phyloP scores from a whole-genome alignment of 2,113 vertebrate genomes.

The Phyllostomus hastatus region DNA sequence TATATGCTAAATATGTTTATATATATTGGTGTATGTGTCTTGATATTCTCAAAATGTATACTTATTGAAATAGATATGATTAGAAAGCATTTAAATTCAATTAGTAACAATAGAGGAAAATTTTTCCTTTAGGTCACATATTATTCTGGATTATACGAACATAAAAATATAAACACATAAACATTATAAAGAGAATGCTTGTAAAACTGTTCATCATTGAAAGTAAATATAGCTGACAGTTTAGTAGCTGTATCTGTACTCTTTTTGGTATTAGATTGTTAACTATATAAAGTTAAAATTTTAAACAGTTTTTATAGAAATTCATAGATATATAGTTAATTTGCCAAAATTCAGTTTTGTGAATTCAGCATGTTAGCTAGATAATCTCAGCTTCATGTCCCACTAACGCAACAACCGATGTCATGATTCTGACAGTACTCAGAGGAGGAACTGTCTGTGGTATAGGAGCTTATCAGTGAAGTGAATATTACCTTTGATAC shows the following conservation, averaged over 20 bases:
- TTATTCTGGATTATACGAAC: background rate
- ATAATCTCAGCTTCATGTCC: conserved; percentile 23
- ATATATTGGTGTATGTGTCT: background rate
- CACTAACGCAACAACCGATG: background rate
- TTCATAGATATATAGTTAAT: background rate
- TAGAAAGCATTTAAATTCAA: background rate
- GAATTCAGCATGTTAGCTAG: background rate
- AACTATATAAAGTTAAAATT: background rate
- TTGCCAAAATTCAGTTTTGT: conserved; percentile 32
- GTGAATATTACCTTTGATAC: background rate
- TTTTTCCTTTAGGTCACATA: background rate
- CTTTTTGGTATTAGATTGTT: background rate
- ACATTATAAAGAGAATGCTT: conserved; percentile 15
- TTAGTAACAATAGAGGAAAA: background rate
- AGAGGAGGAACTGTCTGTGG: conserved; percentile 2
- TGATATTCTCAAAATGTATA: background rate
- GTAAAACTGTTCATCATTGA: background rate
- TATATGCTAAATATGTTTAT: background rate
- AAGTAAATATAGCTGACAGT: background rate
- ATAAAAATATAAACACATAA: background rate
- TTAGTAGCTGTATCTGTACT: background rate
- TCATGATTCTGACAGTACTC: conserved; percentile 28
- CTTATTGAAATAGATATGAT: conserved; percentile 12
- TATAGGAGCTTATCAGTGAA: conserved; percentile 15
- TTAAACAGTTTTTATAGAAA: background rate